Evolutionary conservation across 2,888 invertebrate genomes (phyloP).

Genomic region (Cancer borealis): DNA sequence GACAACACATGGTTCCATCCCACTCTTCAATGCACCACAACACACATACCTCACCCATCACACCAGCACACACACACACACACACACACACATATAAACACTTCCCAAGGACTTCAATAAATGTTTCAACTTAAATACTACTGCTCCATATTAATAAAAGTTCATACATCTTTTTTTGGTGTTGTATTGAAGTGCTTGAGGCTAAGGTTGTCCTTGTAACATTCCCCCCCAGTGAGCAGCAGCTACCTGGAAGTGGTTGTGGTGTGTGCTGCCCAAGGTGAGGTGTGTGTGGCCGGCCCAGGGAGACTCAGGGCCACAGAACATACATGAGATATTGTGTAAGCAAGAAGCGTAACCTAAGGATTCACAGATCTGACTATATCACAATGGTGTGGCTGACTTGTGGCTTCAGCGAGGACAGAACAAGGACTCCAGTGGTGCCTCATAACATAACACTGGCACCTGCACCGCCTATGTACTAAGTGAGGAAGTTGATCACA

Average conservation of each 20-base stretch:
- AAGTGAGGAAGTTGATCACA: constrained; percentile 1
- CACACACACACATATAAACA: background rate
- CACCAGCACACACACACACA: background rate
- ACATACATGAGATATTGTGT: background rate
- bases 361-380: constrained; percentile 28
- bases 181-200: too few species aligned
- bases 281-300: background rate
- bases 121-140: background rate
- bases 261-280: background rate
- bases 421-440: constrained; percentile 8
- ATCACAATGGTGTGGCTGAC: constrained; percentile 42
- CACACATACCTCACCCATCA: background rate
- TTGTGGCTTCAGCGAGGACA: constrained; percentile 26
- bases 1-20: background rate
- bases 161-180: too few species aligned
- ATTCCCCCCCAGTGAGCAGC: too few species aligned
- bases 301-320: background rate
- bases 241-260: background rate
- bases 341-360: constrained; percentile 25
- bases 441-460: background rate
- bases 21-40: background rate
- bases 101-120: background rate
- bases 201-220: too few species aligned
- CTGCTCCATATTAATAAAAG: background rate
- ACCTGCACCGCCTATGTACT: background rate